Evolutionary conservation across 2,113 vertebrate genomes (phyloP).

Genomic region (Microcebus griseorufus): DNA sequence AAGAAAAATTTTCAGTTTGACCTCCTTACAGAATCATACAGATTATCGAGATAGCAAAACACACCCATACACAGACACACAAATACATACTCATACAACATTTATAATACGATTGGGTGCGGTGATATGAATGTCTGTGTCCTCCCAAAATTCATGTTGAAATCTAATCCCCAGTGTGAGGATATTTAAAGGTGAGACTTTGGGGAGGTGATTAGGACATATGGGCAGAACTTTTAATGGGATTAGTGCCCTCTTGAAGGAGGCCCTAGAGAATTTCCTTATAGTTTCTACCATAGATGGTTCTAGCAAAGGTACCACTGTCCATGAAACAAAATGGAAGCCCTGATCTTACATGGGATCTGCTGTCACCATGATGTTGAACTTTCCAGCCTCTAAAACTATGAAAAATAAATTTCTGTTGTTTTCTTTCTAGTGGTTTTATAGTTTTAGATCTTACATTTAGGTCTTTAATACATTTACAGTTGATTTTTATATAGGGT

Average conservation of each 20-base stretch:
- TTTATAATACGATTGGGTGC: not conserved
- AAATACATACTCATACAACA: not conserved
- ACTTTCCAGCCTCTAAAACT: not conserved
- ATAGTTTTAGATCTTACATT: too few relatives aligned
- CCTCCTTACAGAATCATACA: not conserved
- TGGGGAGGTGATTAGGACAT: not conserved
- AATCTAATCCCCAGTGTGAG: not conserved
- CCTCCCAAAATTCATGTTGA: not conserved
- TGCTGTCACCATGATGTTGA: not conserved
- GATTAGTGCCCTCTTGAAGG: not conserved
- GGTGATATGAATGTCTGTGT: not conserved
- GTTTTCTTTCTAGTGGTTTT: not conserved
- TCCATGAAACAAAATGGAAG: not conserved
- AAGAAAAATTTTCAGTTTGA: not conserved
- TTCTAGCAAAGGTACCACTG: not conserved
- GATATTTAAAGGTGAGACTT: not conserved
- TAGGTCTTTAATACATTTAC: too few relatives aligned
- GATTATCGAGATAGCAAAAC: not conserved
- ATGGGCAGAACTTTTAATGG: not conserved
- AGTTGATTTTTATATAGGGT: too few relatives aligned
- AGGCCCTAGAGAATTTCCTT: rapidly evolving
- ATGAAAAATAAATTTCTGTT: not conserved
- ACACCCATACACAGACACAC: not conserved
- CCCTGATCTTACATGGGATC: not conserved
- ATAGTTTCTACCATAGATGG: not conserved